Conservation (phyloP, 2,797 vertebrate species). For the Naso thynnoides region DNA sequence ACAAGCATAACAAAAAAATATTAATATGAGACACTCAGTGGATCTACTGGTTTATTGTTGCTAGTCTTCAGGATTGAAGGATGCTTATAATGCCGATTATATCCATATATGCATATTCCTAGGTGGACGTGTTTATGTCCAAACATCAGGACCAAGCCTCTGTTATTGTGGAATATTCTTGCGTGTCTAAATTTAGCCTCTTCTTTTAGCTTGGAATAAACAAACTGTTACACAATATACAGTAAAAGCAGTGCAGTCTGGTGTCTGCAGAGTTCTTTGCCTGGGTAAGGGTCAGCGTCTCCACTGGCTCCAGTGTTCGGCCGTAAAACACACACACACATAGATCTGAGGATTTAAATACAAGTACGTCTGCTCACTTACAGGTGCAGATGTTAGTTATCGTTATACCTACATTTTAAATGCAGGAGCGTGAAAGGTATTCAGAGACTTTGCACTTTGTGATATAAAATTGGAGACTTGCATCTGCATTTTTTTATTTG, state of each 20-base stretch:
- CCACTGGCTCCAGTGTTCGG: conserved; percentile 24
- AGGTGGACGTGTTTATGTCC: conserved; percentile 11
- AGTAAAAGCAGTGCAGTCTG: conserved; percentile 40
- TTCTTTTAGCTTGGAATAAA: conserved; percentile 34
- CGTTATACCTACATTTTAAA: neutral
- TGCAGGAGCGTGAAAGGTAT: neutral
- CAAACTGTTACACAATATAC: conserved; percentile 59
- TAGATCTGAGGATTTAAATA: conserved; percentile 12
- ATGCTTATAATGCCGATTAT: neutral
- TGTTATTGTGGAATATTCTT: conserved; percentile 25
- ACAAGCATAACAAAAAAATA: too few relatives aligned
- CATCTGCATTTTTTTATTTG: too few relatives aligned
- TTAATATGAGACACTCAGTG: too few relatives aligned
- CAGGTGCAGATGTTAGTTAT: conserved; percentile 16
- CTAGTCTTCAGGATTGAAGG: too few relatives aligned
- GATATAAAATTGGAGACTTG: neutral
- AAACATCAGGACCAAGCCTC: conserved; percentile 4
- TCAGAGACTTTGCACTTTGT: neutral
- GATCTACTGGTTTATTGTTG: too few relatives aligned
- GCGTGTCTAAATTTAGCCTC: conserved; percentile 44
- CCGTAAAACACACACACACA: conserved; percentile 45
- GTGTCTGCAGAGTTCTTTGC: conserved; percentile 28
- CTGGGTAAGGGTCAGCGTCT: neutral
- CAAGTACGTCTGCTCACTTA: neutral
- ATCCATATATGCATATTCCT: neutral